These are phyloP conservation scores for Asbolus verrucosus DNA, from an alignment of 1,140 invertebrate genomes.

Conservation along the genomic window DNA sequence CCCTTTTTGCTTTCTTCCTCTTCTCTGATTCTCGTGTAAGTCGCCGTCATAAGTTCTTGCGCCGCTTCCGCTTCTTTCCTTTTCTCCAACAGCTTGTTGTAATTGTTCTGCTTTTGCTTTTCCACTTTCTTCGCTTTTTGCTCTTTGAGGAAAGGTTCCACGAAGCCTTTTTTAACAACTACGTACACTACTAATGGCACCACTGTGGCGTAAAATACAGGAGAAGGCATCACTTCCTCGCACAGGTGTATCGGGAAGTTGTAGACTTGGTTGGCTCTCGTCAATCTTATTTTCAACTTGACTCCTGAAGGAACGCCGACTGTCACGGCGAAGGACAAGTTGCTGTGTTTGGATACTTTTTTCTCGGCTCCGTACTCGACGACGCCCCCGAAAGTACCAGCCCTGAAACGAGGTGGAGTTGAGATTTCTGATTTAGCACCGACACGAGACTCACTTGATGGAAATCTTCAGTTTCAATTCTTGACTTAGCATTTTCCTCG, in stretches of 20 bases:
- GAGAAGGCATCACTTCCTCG: conserved; percentile 88
- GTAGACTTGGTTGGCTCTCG: conserved; percentile 89
- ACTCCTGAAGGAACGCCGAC: conserved; percentile 90
- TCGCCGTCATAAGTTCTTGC: conserved; percentile 88
- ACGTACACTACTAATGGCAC: conserved; percentile 85
- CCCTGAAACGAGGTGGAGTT: conserved; percentile 68
- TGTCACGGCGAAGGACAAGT: conserved; percentile 85
- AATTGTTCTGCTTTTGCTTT: conserved; percentile 80
- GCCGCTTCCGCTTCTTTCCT: conserved; percentile 86
- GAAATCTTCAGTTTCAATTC: conserved; percentile 81
- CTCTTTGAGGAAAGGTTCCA: conserved; percentile 87
- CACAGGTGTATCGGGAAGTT: conserved; percentile 91
- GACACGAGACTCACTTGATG: conserved; percentile 76
- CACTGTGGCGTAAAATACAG: conserved; percentile 93
- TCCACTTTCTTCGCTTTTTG: conserved; percentile 81
- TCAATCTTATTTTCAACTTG: conserved; percentile 87
- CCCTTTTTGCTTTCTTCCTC: conserved; percentile 85
- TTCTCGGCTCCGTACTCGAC: conserved; percentile 94
- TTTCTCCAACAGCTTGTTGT: conserved; percentile 80
- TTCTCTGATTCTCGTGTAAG: conserved; percentile 78
- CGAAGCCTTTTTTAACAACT: conserved; percentile 84
- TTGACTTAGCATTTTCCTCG: conserved; percentile 81
- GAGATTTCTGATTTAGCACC: conserved; percentile 2
- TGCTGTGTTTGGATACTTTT: conserved; percentile 90
- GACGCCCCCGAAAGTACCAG: conserved; percentile 87